Base-by-base conservation (phyloP, 1,140 invertebrate genomes). In the Musca domestica region DNA sequence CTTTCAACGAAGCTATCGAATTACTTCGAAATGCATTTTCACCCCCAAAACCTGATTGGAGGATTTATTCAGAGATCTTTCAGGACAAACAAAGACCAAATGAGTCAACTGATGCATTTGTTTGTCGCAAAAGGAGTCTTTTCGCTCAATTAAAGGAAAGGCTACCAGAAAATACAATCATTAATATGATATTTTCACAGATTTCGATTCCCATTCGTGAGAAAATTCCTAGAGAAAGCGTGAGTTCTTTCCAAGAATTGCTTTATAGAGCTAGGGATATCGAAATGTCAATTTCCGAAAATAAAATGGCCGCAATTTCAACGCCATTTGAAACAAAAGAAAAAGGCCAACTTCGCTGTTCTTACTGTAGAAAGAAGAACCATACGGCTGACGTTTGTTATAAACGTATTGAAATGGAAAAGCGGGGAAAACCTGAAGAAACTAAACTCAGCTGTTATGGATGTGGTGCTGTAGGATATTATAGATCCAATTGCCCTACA, bases 361-460 rank as follows among this genome's bases (percentile, higher is more conserved):
- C 17, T 25, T 67, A 54, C 30, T 67, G 66, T n/a, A 30, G 66
- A 30, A 67, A 67, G 17, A 67, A 61, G 22, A 67, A 67, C 17
- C 66, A 67, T 27, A n/a, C 66, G 3, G 20, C 30, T 15, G 23
- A 68, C 19, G 48, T 64, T 41, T 64, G 67, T 41, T 68, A 17
- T 10, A 64, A 64, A 47, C 64, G 54, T 27, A 52, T 41, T 2
- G 52, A 67, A 58, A 20, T 30, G 2, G 66, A 67, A n/a, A n/a
- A n/a, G n/a, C n/a, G n/a, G n/a, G n/a, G n/a, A n/a, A n/a, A n/a
- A n/a, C n/a, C n/a, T n/a, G n/a, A n/a, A n/a, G n/a, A n/a, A n/a
- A n/a, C n/a, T n/a, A n/a, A n/a, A n/a, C n/a, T n/a, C n/a, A n/a
- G n/a, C n/a, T n/a, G n/a, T n/a, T n/a, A n/a, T n/a, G n/a, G n/a